phyloP scores from a whole-genome alignment of 2,113 vertebrate genomes.

The Thryonomys swinderianus region DNA sequence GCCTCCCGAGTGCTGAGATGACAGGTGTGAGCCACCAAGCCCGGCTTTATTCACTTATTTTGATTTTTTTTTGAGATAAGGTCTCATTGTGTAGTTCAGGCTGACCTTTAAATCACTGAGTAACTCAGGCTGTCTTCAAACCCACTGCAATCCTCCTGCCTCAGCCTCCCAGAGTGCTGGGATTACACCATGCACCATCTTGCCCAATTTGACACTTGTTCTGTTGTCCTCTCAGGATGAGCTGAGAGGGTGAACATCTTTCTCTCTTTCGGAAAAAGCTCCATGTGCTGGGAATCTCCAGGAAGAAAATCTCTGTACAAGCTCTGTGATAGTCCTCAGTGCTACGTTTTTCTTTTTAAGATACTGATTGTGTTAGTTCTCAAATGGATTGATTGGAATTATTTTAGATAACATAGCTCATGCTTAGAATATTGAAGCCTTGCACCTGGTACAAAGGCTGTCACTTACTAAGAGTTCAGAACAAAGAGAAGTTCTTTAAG shows the following conservation, averaged over 20 bases:
- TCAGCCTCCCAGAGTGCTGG: background rate
- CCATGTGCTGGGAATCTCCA: background rate
- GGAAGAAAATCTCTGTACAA: background rate
- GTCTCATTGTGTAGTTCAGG: background rate
- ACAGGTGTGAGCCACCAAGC: no score
- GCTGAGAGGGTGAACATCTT: background rate
- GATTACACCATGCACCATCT: background rate
- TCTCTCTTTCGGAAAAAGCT: background rate
- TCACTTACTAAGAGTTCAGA: background rate
- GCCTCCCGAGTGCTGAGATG: background rate
- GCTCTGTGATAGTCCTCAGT: background rate
- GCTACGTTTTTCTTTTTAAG: background rate
- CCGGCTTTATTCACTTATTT: background rate
- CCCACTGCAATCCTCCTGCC: background rate
- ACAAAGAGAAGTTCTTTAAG: background rate
- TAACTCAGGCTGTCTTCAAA: background rate
- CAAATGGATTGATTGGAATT: background rate
- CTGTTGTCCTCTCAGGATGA: background rate
- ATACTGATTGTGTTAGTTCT: background rate
- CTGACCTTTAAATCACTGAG: background rate
- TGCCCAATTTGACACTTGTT: background rate
- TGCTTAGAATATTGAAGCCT: background rate
- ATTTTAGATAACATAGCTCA: background rate
- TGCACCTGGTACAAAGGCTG: background rate
- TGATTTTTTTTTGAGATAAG: no score